Evolutionary conservation across 2,113 vertebrate genomes (phyloP).

Genomic region (Oreotrochilus melanogaster): DNA sequence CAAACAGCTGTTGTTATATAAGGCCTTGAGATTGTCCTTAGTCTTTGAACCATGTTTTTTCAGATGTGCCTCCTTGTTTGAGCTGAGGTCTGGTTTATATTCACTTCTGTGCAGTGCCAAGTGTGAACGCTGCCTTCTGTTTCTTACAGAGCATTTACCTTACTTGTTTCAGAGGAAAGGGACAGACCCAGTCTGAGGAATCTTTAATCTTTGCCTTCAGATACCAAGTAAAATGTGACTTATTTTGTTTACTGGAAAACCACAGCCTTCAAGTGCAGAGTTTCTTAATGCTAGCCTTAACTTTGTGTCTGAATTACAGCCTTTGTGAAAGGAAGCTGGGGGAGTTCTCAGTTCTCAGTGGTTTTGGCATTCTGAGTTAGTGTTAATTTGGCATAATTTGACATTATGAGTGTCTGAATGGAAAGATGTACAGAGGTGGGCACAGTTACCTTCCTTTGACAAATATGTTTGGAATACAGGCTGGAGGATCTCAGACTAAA

Average conservation of each 20-base stretch:
- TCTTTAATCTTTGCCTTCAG: not conserved
- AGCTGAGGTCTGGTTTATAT: not conserved
- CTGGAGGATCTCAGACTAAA: not conserved
- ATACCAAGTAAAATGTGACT: not conserved
- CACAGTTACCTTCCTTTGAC: not conserved
- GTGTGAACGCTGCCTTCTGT: not conserved
- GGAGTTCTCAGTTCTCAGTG: fast-evolving
- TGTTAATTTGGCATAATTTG: too few species aligned
- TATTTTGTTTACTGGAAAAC: not conserved
- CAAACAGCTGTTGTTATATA: fast-evolving
- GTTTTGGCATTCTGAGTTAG: not conserved
- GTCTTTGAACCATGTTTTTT: fast-evolving
- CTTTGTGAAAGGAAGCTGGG: not conserved
- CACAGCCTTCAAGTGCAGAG: not conserved
- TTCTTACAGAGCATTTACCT: not conserved
- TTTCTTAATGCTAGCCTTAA: too few species aligned
- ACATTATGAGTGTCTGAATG: too few species aligned
- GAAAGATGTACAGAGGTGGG: not conserved
- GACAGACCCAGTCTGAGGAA: fast-evolving
- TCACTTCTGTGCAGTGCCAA: fast-evolving
- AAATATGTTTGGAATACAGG: not conserved
- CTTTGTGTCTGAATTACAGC: not conserved
- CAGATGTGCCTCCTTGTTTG: not conserved
- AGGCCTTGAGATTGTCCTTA: not conserved
- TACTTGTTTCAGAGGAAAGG: not conserved